Conservation (phyloP, 1,140 invertebrate genomes). For the Trachymyrmex septentrionalis region DNA sequence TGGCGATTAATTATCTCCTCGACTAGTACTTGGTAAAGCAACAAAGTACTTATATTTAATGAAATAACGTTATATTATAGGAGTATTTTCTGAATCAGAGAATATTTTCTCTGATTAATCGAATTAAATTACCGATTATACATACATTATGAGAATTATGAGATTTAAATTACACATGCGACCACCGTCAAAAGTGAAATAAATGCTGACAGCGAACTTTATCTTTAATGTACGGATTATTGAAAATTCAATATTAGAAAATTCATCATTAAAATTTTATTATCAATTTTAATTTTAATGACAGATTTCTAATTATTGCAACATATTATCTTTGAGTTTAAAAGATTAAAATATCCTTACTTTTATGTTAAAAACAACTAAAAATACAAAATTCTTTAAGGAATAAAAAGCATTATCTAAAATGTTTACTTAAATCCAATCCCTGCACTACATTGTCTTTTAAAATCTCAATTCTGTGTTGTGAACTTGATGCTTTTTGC, state of each 20-base stretch:
- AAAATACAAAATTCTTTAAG: not conserved
- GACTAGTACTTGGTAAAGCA: not conserved
- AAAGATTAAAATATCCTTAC: not conserved
- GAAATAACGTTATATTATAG: slow-evolving; percentile 3
- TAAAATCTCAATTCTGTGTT: not conserved
- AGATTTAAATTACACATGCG: not conserved
- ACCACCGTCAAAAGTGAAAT: not conserved
- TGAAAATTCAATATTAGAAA: not conserved
- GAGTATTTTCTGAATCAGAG: not conserved
- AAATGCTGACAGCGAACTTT: not conserved
- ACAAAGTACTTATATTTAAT: slow-evolving; percentile 3
- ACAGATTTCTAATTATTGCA: not conserved
- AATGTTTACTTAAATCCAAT: not conserved
- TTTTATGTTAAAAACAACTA: not conserved
- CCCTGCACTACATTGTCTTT: not conserved
- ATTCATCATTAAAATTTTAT: not conserved
- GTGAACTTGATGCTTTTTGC: not conserved
- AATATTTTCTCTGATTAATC: not conserved
- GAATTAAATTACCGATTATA: not conserved
- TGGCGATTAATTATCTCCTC: not conserved
- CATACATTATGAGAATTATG: too few relatives aligned
- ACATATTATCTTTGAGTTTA: not conserved
- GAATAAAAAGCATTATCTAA: not conserved
- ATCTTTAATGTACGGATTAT: not conserved
- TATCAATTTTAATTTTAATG: not conserved